Base-by-base conservation (phyloP, 2,113 vertebrate genomes). In the Hydrochoerus hydrochaeris region DNA sequence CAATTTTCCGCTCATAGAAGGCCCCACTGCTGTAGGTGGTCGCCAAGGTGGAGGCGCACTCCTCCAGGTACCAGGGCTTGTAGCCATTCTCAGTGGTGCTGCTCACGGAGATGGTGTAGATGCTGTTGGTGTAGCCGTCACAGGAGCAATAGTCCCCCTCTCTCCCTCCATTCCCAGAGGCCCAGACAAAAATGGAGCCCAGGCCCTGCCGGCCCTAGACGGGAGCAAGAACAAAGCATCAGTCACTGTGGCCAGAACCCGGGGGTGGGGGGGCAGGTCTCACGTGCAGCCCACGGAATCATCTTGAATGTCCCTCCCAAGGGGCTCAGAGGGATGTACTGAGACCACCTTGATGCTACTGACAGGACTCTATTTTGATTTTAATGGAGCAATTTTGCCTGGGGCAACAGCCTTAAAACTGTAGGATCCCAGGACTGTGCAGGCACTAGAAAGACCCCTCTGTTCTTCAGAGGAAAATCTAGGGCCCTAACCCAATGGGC, bases 111-210 rank as follows among this genome's bases (percentile, higher is more conserved):
- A 99, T 98, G 52, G 99, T 99, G 98, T 99, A 99, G 98, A 99
- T 99, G 96, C 99, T 99, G 98, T 98, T 99, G 98, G 99, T 99
- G 97, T 99, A 99, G 95, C 99, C 99, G 0, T 99, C 99, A 0
- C 99, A 99, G 62, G 99, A 99, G 96, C 99, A 99, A 98, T 99
- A 98, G 97, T 99, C 99, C 0, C 99, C 99, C 77, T 98, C 99
- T 94, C 98, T 97, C 82, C 99, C 99, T 0, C 99, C 99, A 0
- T 99, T 99, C 77, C 99, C 99, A 0, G 99, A 99, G 0, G 99
- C 99, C 99, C 99, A 99, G 63, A 99, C 99, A 0, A 99, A 99
- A 92, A 99, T 98, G 38, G 99, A 99, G 13, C 99, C 99, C 95
- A 99, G 98, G 1, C 99, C 99, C 49, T 98, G 98, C 67, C 99